Conservation (phyloP, 1,140 invertebrate species). For the Lepidurus couesii region DNA sequence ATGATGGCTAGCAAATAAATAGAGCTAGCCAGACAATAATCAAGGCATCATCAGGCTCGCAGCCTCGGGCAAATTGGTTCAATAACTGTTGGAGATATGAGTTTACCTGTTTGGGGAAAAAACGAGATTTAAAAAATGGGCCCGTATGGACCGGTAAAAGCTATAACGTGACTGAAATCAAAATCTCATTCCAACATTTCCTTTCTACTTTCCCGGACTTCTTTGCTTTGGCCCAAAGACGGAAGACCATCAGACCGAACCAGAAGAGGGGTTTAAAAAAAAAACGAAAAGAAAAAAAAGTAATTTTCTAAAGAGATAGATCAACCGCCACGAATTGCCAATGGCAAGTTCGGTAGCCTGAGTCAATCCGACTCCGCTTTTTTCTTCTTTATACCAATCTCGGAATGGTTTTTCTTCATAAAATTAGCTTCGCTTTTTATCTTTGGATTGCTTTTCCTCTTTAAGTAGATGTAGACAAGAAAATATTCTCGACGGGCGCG, state of each 20-base stretch:
- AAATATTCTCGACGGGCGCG: background rate
- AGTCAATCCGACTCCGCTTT: no score
- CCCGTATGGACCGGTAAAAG: background rate
- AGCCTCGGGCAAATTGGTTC: no score
- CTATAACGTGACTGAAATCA: background rate
- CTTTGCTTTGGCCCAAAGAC: no score
- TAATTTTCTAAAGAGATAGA: no score
- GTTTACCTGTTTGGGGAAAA: background rate
- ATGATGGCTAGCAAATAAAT: no score
- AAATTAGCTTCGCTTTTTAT: background rate
- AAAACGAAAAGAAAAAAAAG: no score
- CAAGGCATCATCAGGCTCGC: no score
- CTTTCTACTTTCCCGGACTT: background rate
- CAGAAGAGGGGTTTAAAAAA: no score
- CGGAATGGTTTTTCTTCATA: background rate
- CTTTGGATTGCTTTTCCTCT: background rate
- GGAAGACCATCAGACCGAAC: no score
- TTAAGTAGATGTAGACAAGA: background rate
- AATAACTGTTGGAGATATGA: background rate
- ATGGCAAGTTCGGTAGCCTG: no score
- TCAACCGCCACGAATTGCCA: no score
- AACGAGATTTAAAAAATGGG: background rate
- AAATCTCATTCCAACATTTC: background rate
- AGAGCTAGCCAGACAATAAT: no score
- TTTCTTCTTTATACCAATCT: background rate